Base-by-base conservation (phyloP, 2,797 vertebrate genomes). In the Melanotaenia trifasciata region DNA sequence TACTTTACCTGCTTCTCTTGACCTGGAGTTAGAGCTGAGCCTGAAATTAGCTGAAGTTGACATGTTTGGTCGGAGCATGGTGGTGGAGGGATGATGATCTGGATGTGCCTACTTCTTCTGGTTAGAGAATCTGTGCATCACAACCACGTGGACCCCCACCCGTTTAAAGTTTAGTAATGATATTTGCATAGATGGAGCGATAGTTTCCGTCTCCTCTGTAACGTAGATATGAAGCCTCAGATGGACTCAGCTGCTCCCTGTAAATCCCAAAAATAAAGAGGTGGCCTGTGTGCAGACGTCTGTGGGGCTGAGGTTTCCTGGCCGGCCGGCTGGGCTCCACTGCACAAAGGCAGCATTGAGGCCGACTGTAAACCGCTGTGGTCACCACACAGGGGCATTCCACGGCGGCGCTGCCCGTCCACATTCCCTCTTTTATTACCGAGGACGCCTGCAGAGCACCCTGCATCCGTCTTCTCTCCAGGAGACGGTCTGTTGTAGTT, bases 331-430 rank as follows among this genome's bases (percentile, higher is more conserved):
- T 92, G 90, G 82, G 79, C 82, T 80, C 73, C 22, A 81, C 83
- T 75, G 83, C 86, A 93, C 87, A 91, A 90, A 90, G 90, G 80
- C 80, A 64, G 82, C 79, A 92, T 92, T 90, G 83, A 92, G 86
- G 58, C 76, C 1, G 58, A 72, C 70, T 67, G 86, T 90, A 88
- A 91, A 93, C 83, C 38, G 74, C 82, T 85, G 91, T 78, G 91
- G 92, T 89, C 84, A 83, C 79, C 67, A 30, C 84, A 72, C 72
- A 81, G 84, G 81, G 74, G 78, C 79, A 88, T 90, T 89, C 88
- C 87, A 78, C 1, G 32, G 75, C 74, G 30, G 30, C 30, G 30
- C 30, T 30, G 85, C 36, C 58, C 64, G 16, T 85, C 81, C 75
- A 79, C 28, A 77, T 58, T 77, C 77, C 78, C 74, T 22, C 18